These are phyloP conservation scores for Micropoecilia bifurca DNA, from an alignment of 2,797 vertebrate species.

Conservation along the genomic window DNA sequence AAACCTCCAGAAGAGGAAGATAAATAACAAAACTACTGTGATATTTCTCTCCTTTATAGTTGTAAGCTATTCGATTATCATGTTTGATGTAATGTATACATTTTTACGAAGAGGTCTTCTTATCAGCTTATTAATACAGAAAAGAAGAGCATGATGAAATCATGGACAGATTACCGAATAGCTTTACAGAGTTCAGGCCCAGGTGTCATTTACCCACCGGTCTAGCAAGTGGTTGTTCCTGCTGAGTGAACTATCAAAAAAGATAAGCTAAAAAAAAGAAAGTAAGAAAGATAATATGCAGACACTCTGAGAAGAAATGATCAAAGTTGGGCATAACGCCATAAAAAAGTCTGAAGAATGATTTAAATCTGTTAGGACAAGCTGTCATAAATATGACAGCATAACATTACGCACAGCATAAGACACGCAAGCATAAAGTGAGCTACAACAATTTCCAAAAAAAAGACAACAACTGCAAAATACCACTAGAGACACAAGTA, in stretches of 20 bases:
- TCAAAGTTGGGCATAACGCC: neutral
- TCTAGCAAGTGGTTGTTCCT: neutral
- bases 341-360: neutral
- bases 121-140: constrained; percentile 7
- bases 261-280: neutral
- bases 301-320: neutral
- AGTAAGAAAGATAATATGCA: neutral
- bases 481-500: neutral
- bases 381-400: neutral
- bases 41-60: neutral
- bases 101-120: neutral
- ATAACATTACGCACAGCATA: neutral
- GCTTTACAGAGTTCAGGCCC: too few relatives aligned
- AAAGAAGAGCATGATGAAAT: neutral
- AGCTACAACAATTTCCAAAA: neutral
- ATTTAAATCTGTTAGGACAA: neutral
- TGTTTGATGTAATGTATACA: neutral
- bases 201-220: neutral
- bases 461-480: neutral
- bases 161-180: neutral
- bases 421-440: neutral
- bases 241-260: neutral
- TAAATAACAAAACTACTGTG: neutral
- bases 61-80: neutral
- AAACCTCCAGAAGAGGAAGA: neutral